Base-by-base conservation (phyloP, 2,888 invertebrate species). In the Drosophila neotestacea region DNA sequence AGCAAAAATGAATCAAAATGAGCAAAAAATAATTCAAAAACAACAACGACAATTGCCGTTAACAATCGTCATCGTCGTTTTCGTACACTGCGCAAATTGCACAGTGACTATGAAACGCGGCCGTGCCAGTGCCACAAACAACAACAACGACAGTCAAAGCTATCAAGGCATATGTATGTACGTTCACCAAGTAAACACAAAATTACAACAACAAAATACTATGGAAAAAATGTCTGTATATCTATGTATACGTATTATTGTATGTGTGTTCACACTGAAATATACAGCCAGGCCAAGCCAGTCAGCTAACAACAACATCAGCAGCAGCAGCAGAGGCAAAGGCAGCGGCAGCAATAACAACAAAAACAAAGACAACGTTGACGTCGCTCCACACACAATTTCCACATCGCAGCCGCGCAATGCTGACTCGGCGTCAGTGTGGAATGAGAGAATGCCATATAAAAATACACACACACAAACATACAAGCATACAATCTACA, bases 381-480 rank as follows among this genome's bases (percentile, higher is more conserved):
- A 77, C 69, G 69, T 70, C 69, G 84, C 78, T 86, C 86, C 72
- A 88, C 79, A 75, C 79, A 81, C 81, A 78, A 78, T 79, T 81
- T 81, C 81, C 79, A 78, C 85, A 84, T 80, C 79, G 76, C 79
- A 72, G 77, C 77, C 70, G 70, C 76, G 78, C 81, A 85, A 81
- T 88, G 83, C 84, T 88, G 89, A 85, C 88, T 89, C 87, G 88
- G 85, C 85, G 80, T 73, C 77, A 61, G 74, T 70, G 72, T 80
- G 81, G 81, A 76, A 83, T 84, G 85, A 78, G 85, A 81, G 82
- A 82, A 77, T 81, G 85, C 88, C 85, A 87, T 87, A 84, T 85
- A 85, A 87, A 84, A 84, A 83, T 85, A 83, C 82, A 81, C 72
- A 77, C 70, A 71, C 30, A 56, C 10, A 48, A 10, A 58, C 9